Evolutionary conservation across 2,797 vertebrate genomes (phyloP), one percentile per base, ranked within the genome.

Genomic region (Brachyrhaphis roseni): DNA sequence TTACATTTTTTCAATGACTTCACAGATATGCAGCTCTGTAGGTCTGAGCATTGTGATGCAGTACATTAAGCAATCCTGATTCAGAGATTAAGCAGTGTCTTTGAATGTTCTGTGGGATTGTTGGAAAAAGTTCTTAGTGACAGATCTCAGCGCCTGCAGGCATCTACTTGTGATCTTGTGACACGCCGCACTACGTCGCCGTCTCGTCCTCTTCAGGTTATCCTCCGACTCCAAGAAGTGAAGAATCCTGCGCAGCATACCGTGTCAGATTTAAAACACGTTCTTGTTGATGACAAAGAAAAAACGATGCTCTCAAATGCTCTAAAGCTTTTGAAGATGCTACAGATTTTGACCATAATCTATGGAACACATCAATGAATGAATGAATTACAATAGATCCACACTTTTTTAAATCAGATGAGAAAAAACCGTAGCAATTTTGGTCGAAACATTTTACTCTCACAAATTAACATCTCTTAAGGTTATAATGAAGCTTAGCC

Each of bases 71-170:
- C 26, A 45, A 3, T 6, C 45, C 26, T 23, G 53, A n/a, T 70
- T 70, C 74, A n/a, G 20, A 74, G 31, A 28, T 26, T 74, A 36
- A 74, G 36, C 72, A 39, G 34, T 47, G 47, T 55, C 49, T 75
- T 28, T 57, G 39, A 43, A 26, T 57, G 36, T 43, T 57, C 51
- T 43, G 55, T 55, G 49, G 28, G 72, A 70, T 41, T 74, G 34
- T 74, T 74, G 23, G 49, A 74, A 41, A n/a, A 39, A 20, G 49
- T 55, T 55, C 20, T 43, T 41, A n/a, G 34, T 55, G 73, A 59
- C 74, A 75, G 72, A 51, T 59, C 39, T 59, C 15, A 59, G 53
- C 6, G 55, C 74, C 74, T 59, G 53, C 41, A 59, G 74, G 39
- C 74, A 28, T 41, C 41, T 57, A 39, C 36, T 57, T 53, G 57